A percentile compares a stretch with the other conserved stretches of the same genome.
These are phyloP conservation scores for Drosophila obscura DNA, from an alignment of 1,140 invertebrate genomes.

Conservation along the genomic window DNA sequence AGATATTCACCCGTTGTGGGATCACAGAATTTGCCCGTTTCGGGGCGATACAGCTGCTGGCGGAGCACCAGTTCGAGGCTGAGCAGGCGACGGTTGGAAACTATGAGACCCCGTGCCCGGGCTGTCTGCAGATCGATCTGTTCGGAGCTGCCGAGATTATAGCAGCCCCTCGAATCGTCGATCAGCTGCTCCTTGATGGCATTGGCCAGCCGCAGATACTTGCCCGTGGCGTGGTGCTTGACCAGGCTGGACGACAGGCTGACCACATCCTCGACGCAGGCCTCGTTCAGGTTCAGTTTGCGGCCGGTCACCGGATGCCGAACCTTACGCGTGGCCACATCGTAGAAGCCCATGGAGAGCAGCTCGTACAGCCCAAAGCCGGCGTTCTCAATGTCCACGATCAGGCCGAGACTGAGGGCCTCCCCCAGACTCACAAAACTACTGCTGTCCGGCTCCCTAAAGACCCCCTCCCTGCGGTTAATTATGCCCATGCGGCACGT, in stretches of 20 bases:
- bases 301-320: conserved; percentile 92
- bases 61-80: conserved; percentile 91
- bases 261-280: conserved; percentile 91
- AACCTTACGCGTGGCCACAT: conserved; percentile 89
- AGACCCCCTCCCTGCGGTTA: conserved; percentile 91
- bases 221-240: conserved; percentile 88
- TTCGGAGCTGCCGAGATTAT: conserved; percentile 86
- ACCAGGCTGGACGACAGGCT: conserved; percentile 91
- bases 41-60: conserved; percentile 90
- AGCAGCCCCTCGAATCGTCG: conserved; percentile 89
- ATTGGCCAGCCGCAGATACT: conserved; percentile 89
- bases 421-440: conserved; percentile 88
- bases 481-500: conserved; percentile 92
- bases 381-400: conserved; percentile 93
- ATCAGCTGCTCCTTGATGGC: conserved; percentile 90
- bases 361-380: conserved; percentile 93
- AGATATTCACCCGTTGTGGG: conserved; percentile 89
- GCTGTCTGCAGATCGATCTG: conserved; percentile 89
- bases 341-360: conserved; percentile 92
- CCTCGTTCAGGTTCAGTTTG: conserved; percentile 90
- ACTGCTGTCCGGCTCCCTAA: conserved; percentile 89
- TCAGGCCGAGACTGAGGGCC: conserved; percentile 90
- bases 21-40: conserved; percentile 92
- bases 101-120: conserved; percentile 89
- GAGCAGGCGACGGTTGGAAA: conserved; percentile 88